These are phyloP conservation scores for Onthophagus sagittarius DNA, from an alignment of 2,888 invertebrate genomes.

Conservation along the genomic window DNA sequence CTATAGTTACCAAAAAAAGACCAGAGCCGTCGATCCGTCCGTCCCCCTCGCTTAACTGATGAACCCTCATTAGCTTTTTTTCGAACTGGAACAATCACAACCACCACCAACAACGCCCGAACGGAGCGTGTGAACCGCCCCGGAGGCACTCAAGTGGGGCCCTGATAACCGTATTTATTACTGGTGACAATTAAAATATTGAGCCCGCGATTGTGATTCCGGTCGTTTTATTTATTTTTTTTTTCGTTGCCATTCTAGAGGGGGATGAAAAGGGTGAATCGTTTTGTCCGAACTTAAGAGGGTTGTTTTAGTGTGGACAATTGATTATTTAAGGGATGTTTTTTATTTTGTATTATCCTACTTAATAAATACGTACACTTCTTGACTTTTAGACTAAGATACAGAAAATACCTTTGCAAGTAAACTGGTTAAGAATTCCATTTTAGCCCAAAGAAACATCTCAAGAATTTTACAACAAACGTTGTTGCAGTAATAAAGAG, in stretches of 20 bases:
- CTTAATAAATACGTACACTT: no score
- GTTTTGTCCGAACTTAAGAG: no score
- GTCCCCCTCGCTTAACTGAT: constrained; percentile 39
- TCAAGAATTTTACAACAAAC: neutral
- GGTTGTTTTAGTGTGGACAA: no score
- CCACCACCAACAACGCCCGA: constrained; percentile 37
- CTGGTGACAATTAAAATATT: constrained; percentile 47
- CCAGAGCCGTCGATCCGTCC: neutral
- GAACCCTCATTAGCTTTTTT: constrained; percentile 45
- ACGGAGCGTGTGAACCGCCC: constrained; percentile 44
- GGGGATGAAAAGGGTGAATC: no score
- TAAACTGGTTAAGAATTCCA: neutral
- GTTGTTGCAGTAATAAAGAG: neutral
- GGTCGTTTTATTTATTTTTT: neutral
- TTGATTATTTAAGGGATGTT: no score
- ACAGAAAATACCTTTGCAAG: neutral
- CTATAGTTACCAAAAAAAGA: neutral
- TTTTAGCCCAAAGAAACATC: neutral
- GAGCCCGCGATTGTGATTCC: constrained; percentile 27
- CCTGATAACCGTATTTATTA: constrained; percentile 42
- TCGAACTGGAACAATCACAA: constrained; percentile 39
- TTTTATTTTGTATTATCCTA: no score
- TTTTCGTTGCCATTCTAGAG: no score
- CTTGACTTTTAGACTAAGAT: no score
- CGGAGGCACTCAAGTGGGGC: constrained; percentile 38